Percentiles rank a stretch among this genome's conserved stretches.
phyloP scores from a whole-genome alignment of 2,113 vertebrate genomes.

The Lophius piscatorius region DNA sequence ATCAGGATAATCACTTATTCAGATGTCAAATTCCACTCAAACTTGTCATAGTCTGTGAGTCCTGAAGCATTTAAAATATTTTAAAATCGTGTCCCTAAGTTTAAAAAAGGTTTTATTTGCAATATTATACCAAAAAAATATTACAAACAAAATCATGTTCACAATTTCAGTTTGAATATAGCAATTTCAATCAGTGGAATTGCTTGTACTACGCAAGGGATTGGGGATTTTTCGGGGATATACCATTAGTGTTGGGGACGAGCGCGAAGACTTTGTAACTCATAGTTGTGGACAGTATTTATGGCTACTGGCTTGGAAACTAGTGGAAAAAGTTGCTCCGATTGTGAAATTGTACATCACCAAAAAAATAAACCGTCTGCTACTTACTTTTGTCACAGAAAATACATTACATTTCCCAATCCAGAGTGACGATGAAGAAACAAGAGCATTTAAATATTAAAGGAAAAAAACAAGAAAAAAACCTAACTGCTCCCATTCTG shows the following conservation, averaged over 20 bases:
- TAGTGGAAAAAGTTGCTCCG: constrained; percentile 12
- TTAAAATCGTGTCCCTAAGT: not conserved
- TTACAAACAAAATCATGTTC: too few relatives aligned
- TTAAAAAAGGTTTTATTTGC: too few relatives aligned
- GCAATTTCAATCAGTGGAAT: too few relatives aligned
- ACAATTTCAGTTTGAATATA: not conserved
- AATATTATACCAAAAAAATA: too few relatives aligned
- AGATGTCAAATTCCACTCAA: not conserved
- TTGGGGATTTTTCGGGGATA: too few relatives aligned
- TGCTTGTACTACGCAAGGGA: too few relatives aligned
- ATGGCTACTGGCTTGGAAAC: too few relatives aligned
- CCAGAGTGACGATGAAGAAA: constrained; percentile 41
- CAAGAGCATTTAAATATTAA: constrained; percentile 41
- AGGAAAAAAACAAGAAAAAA: constrained; percentile 45
- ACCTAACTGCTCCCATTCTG: constrained; percentile 69
- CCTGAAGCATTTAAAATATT: not conserved
- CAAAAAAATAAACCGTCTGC: constrained; percentile 28
- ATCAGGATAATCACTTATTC: constrained; percentile 14
- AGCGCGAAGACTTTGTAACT: too few relatives aligned
- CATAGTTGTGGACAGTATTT: too few relatives aligned
- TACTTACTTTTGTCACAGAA: constrained; percentile 33
- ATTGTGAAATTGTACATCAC: constrained; percentile 29
- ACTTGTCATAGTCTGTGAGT: too few relatives aligned
- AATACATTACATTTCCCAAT: constrained; percentile 25
- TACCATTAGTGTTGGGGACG: too few relatives aligned